These are phyloP conservation scores for Episyrphus balteatus DNA, from an alignment of 1,140 invertebrate species.

Conservation along the genomic window DNA sequence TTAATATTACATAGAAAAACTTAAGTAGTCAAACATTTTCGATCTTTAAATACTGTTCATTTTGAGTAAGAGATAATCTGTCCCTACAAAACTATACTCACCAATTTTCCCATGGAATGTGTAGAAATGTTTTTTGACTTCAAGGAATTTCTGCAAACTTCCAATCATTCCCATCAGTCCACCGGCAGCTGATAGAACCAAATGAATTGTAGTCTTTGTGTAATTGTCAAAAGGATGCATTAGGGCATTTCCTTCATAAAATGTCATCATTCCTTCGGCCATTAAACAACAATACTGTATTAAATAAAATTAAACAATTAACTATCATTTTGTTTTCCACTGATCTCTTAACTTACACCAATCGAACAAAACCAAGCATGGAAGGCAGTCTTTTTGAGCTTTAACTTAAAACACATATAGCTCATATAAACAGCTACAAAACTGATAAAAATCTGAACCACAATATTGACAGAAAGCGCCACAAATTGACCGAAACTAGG, in stretches of 20 bases:
- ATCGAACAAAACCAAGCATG: slow-evolving; percentile 1
- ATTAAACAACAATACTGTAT: neutral
- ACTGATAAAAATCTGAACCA: neutral
- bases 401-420: neutral
- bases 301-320: neutral
- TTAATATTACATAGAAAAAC: too few species aligned
- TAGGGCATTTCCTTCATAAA: slow-evolving; percentile 1
- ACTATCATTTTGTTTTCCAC: neutral
- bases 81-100: too few species aligned
- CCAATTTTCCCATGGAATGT: neutral
- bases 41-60: too few species aligned
- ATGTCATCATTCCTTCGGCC: slow-evolving; percentile 2
- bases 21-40: too few species aligned
- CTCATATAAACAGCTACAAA: neutral
- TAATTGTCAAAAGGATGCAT: neutral
- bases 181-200: neutral
- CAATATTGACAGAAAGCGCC: neutral
- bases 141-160: neutral
- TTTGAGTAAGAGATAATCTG: too few species aligned
- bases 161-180: neutral
- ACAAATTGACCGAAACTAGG: neutral
- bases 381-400: neutral
- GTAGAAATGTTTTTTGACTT: neutral
- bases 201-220: slow-evolving; percentile 1
- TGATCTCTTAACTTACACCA: neutral